Percentiles rank a stretch among this genome's conserved stretches.
These are phyloP conservation scores for Pangasianodon hypophthalmus DNA, from an alignment of 2,113 vertebrate genomes.

Conservation along the genomic window DNA sequence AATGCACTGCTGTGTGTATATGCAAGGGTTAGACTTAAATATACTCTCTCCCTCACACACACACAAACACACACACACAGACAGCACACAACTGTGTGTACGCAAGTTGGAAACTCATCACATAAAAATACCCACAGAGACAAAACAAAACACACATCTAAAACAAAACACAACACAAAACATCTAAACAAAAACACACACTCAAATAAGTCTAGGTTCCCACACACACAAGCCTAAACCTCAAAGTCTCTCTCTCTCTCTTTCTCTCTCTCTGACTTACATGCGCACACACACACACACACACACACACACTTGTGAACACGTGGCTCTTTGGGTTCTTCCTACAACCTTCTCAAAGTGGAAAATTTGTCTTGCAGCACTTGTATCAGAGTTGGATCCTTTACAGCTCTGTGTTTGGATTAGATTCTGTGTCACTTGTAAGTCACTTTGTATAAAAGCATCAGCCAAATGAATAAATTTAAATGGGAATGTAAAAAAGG, in stretches of 20 bases:
- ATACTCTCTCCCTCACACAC: background rate
- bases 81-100: background rate
- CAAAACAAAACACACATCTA: no score
- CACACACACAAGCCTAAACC: conserved; percentile 24
- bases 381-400: background rate
- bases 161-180: no score
- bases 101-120: background rate
- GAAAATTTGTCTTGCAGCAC: background rate
- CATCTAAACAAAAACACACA: background rate
- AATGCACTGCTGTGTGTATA: background rate
- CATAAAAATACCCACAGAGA: background rate
- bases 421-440: background rate
- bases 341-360: background rate
- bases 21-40: background rate
- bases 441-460: conserved; percentile 10
- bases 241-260: background rate
- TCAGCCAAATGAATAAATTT: background rate
- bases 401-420: background rate
- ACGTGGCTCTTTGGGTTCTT: background rate
- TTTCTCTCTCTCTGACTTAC: background rate
- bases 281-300: background rate
- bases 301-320: background rate
- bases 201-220: conserved; percentile 10
- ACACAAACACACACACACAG: background rate
- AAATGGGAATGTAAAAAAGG: background rate